Evolutionary conservation across 2,888 invertebrate genomes (phyloP), one percentile per base, ranked within the genome.

Genomic region (Theristus sp.): DNA sequence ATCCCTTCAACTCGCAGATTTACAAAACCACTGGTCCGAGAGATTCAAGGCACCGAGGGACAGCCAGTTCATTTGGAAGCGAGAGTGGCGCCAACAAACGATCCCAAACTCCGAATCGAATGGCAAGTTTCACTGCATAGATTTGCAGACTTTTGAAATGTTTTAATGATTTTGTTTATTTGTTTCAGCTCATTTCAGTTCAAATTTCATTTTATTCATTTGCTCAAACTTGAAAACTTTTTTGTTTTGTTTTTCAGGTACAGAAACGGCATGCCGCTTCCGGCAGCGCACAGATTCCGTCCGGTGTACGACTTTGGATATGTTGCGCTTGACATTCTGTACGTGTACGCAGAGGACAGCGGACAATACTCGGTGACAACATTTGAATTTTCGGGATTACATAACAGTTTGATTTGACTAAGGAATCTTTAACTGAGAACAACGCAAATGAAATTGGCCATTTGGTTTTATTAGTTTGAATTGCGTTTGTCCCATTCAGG

Each of bases 281-380:
- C 38, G 38, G 38, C 38, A 38, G 38, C 38, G 38, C 38, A 38
- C 30, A 6, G 59, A 1, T 94, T 91, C 80, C 83, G 90, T 69
- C 91, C 91, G 62, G 89, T 91, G 73, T 91, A 93, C 74, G 96
- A 98, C 76, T 96, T 98, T 76, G 96, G 96, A 52, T 96, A 93
- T 74, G 96, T 96, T 27, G 93, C 94, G 24, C 80, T 99, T 64
- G 96, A 96, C 72, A 89, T 98, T 65, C 84, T 93, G 66, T 93
- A 93, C 74, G 80, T 91, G 60, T 93, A 93, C 73, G 88, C 91
- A 60, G 94, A 96, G 79, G 96, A 98, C 76, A 85, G 89, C 47
- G 93, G 89, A 57, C 82, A 84, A 27, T 98, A 96, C 75, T 93
- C 38, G n/a, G n/a, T n/a, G n/a, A n/a, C n/a, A n/a, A n/a, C n/a